Base-by-base conservation (phyloP, 2,113 vertebrate genomes). In the Prionailurus bengalensis region DNA sequence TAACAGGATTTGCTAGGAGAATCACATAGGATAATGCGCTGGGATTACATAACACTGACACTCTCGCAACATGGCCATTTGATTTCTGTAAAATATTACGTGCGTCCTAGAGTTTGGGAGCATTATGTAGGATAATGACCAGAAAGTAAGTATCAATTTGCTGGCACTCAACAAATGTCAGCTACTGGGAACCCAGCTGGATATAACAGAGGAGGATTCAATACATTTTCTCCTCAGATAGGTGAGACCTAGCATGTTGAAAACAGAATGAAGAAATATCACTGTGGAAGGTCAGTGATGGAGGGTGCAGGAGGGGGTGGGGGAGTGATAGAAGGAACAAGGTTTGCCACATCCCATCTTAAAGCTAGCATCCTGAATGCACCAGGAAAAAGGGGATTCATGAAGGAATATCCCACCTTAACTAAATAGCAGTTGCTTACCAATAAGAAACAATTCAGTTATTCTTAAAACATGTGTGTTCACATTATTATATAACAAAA, bases 141-240 rank as follows among this genome's bases (percentile, higher is more conserved):
- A 95, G 42, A 95, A 97, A 89, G 76, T 70, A 95, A 80, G 51
- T 88, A 93, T 61, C 45, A 78, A 65, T 21, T 71, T 53, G 55
- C 45, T 15, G 19, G 42, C 31, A 89, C 66, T 89, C 55, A 88
- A 73, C 27, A 95, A 88, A 76, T 79, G 17, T 78, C 92, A 86
- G 91, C 80, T 91, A 80, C 63, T 63, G 53, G 86, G 42, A 84
- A 51, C 81, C 68, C 27, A 81, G 84, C 42, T 97, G 94, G 61
- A 90, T 94, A 94, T 79, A 81, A 94, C 93, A 91, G 73, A 95
- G 61, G 92, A 89, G 21, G 45, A 92, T 82, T 82, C 78, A 94
- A 83, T 80, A 36, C 42, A 25, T 39, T 86, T 25, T 29, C 0
- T 16, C 55, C 33, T n/a, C 51, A 71, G 55, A 66, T 23, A 65